Base-by-base conservation (phyloP, 92 coral and sea anemone species). In the Porites rus region DNA sequence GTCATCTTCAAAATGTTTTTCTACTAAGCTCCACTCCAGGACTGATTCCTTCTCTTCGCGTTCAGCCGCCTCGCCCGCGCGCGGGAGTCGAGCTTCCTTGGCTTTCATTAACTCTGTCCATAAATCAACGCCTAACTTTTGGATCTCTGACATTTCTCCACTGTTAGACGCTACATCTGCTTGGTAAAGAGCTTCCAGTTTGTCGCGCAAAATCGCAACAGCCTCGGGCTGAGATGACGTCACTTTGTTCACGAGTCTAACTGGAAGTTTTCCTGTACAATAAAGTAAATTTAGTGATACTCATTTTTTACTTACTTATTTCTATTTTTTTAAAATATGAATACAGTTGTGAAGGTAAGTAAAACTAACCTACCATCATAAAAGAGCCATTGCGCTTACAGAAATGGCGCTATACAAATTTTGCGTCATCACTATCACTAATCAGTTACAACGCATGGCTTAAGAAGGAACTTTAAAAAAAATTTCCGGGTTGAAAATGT, bases 171-270 rank as follows among this genome's bases (percentile, higher is more conserved):
- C 80, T 69, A 72, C 89, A 65, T 96, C 99, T 12, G 93, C 91
- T 56, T 84, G 77, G 88, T 96, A 94, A 72, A 86, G 78, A 51
- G 92, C 88, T 74, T 96, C 98, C 20, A 93, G 92, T 74, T 86
- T 86, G 28, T 88, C 91, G 43, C 98, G 96, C 43, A 96, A 70
- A 52, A 87, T 51, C 31, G 96, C 98, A 21, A 95, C 69, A n/a
- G 90, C 93, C 88, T 93, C 94, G 54, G 99, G 99, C 79, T 96
- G 99, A 58, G 98, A 93, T 72, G 92, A 92, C 54, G 98, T 88
- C 68, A 96, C 94, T 77, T 94, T 91, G 88, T 96, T 96, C 10
- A 96, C 98, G 61, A 96, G 85, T 31, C 96, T 86, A 25, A 90
- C 92, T 1, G 99, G 99, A 17, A 96, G 92, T 76, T 89, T 96